Evolutionary conservation across 1,140 invertebrate genomes (phyloP), one percentile per base, ranked within the genome.

Genomic region (Matsumurasca onukii): DNA sequence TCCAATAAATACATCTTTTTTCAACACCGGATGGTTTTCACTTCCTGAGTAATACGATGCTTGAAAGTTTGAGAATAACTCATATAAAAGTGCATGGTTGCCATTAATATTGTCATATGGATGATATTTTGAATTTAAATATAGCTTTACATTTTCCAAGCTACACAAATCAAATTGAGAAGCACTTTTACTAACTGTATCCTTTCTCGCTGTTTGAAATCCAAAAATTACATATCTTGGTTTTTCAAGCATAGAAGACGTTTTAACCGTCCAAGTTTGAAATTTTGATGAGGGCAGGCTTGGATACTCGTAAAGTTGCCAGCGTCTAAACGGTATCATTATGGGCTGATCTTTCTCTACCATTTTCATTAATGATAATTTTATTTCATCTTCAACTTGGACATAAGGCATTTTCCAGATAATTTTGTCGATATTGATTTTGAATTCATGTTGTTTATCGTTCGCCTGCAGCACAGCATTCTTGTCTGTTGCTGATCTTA

Each of bases 231-330:
- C 68, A 31, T 71, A 73, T 63, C 72, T 63, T 17, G 72, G 70
- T 66, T 63, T 63, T 34, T 63, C 61, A 15, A 63, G 17, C n/a
- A 22, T 31, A 17, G 61, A 63, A 34, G 15, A 24, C 3, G 70
- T 77, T 73, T 76, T 77, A 0, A 79, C 72, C 3, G 73, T 65
- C 76, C 76, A 76, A 2, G 72, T 57, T 63, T 73, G 73, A 51
- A 75, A 73, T 15, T 67, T 68, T 0, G 74, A 72, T 22, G 45
- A 31, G n/a, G 78, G 75, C 20, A 80, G 52, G 3, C 71, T 9
- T 30, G 77, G 75, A 76, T 78, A 78, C 64, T 80, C 76, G 70
- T 78, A 77, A 15, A 79, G 48, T 64, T 79, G 75, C 78, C 79
- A 79, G 0, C 68, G 71, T 27, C 77, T 73, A 69, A 78, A 79